Evolutionary conservation across 2,888 invertebrate species (phyloP).

Genomic region (Iphiclides podalirius): DNA sequence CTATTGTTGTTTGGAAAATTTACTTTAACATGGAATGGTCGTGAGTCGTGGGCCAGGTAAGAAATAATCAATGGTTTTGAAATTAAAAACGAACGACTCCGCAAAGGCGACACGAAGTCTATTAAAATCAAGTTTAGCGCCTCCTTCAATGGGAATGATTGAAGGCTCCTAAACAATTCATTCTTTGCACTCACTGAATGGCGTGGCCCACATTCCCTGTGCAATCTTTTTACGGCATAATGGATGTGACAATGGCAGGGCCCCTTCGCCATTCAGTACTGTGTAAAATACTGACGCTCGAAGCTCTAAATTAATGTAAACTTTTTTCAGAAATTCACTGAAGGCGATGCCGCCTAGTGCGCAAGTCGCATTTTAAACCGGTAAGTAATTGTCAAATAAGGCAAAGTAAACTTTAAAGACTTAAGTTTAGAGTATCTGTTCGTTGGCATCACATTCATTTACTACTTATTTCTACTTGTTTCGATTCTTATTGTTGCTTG

Average conservation of each 20-base stretch:
- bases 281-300: conserved; percentile 55
- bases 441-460: conserved; percentile 25
- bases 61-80: conserved; percentile 50
- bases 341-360: conserved; percentile 62
- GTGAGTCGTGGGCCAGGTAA: no score
- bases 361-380: conserved; percentile 36
- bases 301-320: conserved; percentile 70
- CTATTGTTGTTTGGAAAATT: no score
- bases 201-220: conserved; percentile 68
- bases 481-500: conserved; percentile 51
- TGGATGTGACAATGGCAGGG: conserved; percentile 54
- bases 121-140: conserved; percentile 77
- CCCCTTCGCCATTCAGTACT: conserved; percentile 58
- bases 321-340: conserved; percentile 64
- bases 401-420: conserved; percentile 10
- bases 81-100: conserved; percentile 64
- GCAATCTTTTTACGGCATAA: conserved; percentile 71
- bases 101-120: conserved; percentile 72
- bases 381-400: conserved; percentile 3
- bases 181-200: conserved; percentile 63
- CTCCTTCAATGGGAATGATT: conserved; percentile 73
- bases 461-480: conserved; percentile 60
- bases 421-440: conserved; percentile 30
- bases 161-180: conserved; percentile 74
- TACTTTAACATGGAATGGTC: no score